Base-by-base conservation (phyloP, 1,140 invertebrate genomes). In the Lordiphosa stackelbergi region DNA sequence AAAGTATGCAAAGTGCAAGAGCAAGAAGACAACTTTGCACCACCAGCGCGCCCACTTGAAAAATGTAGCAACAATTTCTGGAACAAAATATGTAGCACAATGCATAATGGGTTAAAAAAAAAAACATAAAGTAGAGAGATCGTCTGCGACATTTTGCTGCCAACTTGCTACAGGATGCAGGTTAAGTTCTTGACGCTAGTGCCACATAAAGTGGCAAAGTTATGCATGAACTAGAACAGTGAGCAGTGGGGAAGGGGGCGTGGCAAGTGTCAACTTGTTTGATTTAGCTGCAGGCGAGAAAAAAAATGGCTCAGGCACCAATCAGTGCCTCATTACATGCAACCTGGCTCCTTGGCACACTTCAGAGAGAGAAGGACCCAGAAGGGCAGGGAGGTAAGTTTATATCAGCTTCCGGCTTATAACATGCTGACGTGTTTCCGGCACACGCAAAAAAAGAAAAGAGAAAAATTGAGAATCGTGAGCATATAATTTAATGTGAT, bases 241-340 rank as follows among this genome's bases (percentile, higher is more conserved):
- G 28, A 31, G 28, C 1, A 69, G 69, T 40, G 40, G 38, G 53
- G 35, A 70, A 51, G 22, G 22, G 22, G 22, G 22, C 22, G 22
- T 62, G 57, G 61, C 66, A 78, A 81, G 66, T 75, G 75, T 75
- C 75, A 79, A 79, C 75, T 81, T 81, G 62, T 79, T 83, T 79
- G 75, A 79, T 79, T 79, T 83, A 79, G 62, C 56, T 79, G 57
- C 71, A 72, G 81, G 28, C 5, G 7, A n/a, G 6, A 31, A 8
- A 0, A 31, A 31, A 31, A 75, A 79, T 81, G 74, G 81, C 71
- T 81, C 75, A 81, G 57, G 71, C 58, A 70, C 66, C 77, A 79
- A 81, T 79, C 75, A 79, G 75, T 79, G 75, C 75, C 75, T 79
- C 75, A 79, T 79, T 79, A 79, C 63, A 79, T 81, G 77, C 75